A percentile compares a stretch with the other conserved stretches of the same genome.
These are phyloP conservation scores for Syngnathus typhle DNA, from an alignment of 2,113 vertebrate genomes.

Conservation along the genomic window DNA sequence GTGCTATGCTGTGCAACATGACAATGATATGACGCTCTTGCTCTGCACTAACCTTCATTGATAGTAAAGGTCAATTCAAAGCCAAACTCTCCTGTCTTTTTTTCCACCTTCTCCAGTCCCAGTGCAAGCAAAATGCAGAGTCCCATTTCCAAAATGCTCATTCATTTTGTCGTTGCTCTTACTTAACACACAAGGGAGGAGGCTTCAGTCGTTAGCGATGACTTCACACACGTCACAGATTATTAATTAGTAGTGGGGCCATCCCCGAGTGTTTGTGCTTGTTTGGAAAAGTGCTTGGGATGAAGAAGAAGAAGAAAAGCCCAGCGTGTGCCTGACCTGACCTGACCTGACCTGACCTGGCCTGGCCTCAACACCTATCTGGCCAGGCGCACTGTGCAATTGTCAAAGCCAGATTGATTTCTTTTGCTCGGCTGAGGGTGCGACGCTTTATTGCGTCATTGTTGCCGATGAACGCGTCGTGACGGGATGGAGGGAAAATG, in stretches of 20 bases:
- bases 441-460: slow-evolving; percentile 53
- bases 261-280: slow-evolving; percentile 46
- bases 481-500: no score
- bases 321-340: background rate
- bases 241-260: slow-evolving; percentile 6
- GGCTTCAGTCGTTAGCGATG: background rate
- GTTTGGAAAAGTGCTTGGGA: slow-evolving; percentile 55
- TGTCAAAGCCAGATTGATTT: slow-evolving; percentile 41
- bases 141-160: no score
- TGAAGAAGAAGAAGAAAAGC: slow-evolving; percentile 18
- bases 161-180: no score
- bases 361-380: slow-evolving; percentile 72
- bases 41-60: slow-evolving; percentile 56
- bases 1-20: slow-evolving; percentile 63
- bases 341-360: no score
- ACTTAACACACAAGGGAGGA: no score
- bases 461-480: no score
- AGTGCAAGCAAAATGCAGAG: no score
- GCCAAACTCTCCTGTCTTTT: background rate
- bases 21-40: slow-evolving; percentile 51
- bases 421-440: slow-evolving; percentile 80
- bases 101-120: background rate
- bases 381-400: slow-evolving; percentile 71
- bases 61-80: slow-evolving; percentile 55
- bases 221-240: background rate